Evolutionary conservation across 1,140 invertebrate species (phyloP), one percentile per base, ranked within the genome.

Genomic region (Drosophila suzukii): DNA sequence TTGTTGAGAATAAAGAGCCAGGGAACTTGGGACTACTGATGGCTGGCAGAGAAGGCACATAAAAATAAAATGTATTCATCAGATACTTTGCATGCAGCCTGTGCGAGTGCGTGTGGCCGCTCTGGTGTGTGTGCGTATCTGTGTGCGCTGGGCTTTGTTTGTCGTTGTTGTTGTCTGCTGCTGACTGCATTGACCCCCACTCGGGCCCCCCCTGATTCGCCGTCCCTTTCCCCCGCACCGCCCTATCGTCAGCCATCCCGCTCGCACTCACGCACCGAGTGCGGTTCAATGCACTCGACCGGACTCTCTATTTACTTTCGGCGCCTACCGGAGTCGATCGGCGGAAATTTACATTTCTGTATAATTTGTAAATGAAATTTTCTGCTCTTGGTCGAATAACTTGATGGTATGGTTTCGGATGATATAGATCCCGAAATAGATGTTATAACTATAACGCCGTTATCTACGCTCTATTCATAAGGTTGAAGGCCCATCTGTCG

Each of bases 171-270:
- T 66, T n/a, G n/a, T n/a, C n/a, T n/a, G n/a, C 76, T 66, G 53
- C 82, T 88, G 83, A 88, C 83, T 88, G 83, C 84, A 89, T 88
- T 88, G 83, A 88, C 83, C 83, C 83, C 83, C 83, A 83, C 83
- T 88, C 88, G 80, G 72, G 72, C 70, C 67, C 68, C 63, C 60
- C 12, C 32, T 41, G n/a, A 20, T 20, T 59, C 63, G 24, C 27
- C 13, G 76, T 74, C 57, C 39, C 46, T 59, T 46, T 63, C 32
- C 68, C 66, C 27, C 46, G 36, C 20, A 30, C 32, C 54, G 32
- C 41, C 46, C 38, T 13, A 41, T 4, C 6, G 41, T 24, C 39
- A 27, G 13, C 32, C 53, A 38, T 76, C 76, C 78, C 81, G 56
- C 63, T 65, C 71, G 54, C 75, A 72, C 66, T 50, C 83, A 88